These are phyloP conservation scores for Eubasilissa regina DNA, from an alignment of 1,140 invertebrate species.

Conservation along the genomic window DNA sequence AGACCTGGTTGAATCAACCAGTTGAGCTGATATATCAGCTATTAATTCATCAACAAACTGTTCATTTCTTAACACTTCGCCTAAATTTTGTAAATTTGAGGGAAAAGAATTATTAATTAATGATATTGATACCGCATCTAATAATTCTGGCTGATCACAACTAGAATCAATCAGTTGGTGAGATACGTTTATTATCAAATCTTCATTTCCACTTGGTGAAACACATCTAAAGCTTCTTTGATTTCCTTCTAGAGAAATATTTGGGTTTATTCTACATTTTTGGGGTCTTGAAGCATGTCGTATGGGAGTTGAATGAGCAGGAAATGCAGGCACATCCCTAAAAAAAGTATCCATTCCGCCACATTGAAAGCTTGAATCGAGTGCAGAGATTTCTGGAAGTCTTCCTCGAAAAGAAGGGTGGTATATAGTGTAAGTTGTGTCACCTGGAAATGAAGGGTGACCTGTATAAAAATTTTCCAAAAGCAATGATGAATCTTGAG, in stretches of 20 bases:
- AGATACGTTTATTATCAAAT: slow-evolving; percentile 7
- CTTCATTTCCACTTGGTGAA: not conserved
- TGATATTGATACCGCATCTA: slow-evolving; percentile 13
- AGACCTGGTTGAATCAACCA: not conserved
- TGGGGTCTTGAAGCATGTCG: not conserved
- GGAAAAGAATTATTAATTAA: slow-evolving; percentile 1
- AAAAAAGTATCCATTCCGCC: slow-evolving; percentile 7
- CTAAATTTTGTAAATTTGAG: not conserved
- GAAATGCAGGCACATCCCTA: not conserved
- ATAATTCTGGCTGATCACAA: not conserved
- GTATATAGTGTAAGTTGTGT: too few species aligned
- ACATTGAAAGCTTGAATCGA: not conserved
- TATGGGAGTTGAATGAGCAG: not conserved
- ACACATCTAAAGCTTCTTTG: not conserved
- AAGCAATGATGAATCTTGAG: not conserved
- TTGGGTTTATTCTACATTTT: too few species aligned
- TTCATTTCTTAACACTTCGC: not conserved
- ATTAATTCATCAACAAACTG: slow-evolving; percentile 7
- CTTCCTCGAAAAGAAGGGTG: not conserved
- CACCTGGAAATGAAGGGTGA: too few species aligned
- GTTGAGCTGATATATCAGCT: not conserved
- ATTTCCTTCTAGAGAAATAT: not conserved
- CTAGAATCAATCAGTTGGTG: slow-evolving; percentile 10
- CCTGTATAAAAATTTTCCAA: not conserved
- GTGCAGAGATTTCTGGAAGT: not conserved